A percentile compares a stretch with the other conserved stretches of the same genome.
phyloP scores from a whole-genome alignment of 2,888 invertebrate species.

The Scaptomyza caliginosa region DNA sequence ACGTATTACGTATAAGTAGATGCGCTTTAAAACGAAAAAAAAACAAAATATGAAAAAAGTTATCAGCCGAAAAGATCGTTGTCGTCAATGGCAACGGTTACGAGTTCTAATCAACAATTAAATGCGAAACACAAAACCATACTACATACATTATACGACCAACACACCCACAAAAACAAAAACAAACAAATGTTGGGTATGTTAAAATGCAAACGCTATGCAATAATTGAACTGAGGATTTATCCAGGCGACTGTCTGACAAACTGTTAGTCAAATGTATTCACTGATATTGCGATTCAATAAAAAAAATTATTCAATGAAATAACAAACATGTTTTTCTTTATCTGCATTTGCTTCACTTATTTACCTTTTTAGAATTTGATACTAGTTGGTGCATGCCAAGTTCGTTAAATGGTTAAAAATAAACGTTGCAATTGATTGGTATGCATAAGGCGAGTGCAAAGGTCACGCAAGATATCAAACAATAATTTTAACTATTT shows the following conservation, averaged over 20 bases:
- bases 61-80: constrained; percentile 67
- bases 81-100: constrained; percentile 60
- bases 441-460: constrained; percentile 1
- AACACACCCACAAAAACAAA: constrained; percentile 9
- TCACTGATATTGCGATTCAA: constrained; percentile 75
- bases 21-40: constrained; percentile 48
- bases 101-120: constrained; percentile 67
- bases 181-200: constrained; percentile 26
- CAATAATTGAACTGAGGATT: constrained; percentile 57
- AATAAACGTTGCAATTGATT: background rate
- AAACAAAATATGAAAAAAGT: constrained; percentile 37
- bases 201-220: constrained; percentile 36
- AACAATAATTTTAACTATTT: background rate
- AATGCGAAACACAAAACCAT: constrained; percentile 28
- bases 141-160: background rate
- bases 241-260: constrained; percentile 58
- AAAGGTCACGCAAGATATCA: constrained; percentile 22
- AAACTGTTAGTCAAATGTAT: constrained; percentile 70
- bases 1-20: constrained; percentile 48
- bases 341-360: constrained; percentile 6
- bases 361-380: background rate
- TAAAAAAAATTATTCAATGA: constrained; percentile 63
- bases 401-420: background rate
- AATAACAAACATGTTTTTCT: constrained; percentile 20
- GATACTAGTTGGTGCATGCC: background rate